Conservation (phyloP, 2,888 invertebrate genomes). For the Mactromeris polynyma region DNA sequence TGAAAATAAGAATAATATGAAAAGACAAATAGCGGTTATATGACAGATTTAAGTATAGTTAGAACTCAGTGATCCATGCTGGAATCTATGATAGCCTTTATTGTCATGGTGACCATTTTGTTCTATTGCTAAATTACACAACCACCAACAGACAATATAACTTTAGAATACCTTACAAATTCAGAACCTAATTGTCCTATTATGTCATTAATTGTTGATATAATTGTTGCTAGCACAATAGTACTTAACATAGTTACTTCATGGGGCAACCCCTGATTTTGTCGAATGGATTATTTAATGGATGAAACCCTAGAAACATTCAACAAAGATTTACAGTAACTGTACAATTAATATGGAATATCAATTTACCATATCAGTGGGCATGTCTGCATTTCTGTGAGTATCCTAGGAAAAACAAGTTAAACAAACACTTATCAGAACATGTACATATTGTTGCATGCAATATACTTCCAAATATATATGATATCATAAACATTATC, state of each 20-base stretch:
- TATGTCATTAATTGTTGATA: no score
- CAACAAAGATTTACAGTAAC: not conserved
- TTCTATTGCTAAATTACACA: not conserved
- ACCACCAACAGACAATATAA: not conserved
- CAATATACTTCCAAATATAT: not conserved
- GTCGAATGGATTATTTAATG: no score
- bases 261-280: no score
- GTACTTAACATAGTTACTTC: no score
- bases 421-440: not conserved
- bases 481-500: not conserved
- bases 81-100: not conserved
- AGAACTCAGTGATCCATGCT: not conserved
- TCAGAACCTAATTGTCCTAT: no score
- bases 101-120: not conserved
- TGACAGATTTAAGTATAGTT: no score
- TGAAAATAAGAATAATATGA: no score
- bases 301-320: no score
- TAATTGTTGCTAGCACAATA: no score
- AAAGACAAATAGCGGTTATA: no score
- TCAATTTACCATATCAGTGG: constrained; percentile 2
- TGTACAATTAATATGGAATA: not conserved
- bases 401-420: not conserved
- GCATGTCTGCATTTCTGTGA: not conserved
- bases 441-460: not conserved
- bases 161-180: not conserved